These are phyloP conservation scores for Ennomos fuscantarius DNA, from an alignment of 2,888 invertebrate species.

Conservation along the genomic window DNA sequence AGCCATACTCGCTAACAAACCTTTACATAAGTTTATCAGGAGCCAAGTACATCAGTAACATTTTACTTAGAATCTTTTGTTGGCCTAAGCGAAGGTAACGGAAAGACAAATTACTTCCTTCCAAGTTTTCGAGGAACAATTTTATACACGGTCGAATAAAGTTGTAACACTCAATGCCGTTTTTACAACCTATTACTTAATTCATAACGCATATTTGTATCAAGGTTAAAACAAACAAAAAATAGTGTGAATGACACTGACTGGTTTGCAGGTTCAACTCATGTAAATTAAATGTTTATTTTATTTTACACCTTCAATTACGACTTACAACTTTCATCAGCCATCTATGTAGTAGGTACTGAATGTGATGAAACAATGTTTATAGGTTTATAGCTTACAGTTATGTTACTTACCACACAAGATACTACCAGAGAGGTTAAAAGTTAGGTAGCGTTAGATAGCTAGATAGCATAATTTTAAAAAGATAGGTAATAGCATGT, in stretches of 20 bases:
- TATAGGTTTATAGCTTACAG: no score
- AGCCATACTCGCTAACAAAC: background rate
- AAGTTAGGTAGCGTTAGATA: no score
- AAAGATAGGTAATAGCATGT: no score
- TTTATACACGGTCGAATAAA: slow-evolving; percentile 8
- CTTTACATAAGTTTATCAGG: background rate
- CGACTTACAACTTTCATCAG: no score
- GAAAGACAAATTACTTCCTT: slow-evolving; percentile 28
- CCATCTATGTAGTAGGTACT: no score
- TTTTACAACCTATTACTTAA: slow-evolving; percentile 12
- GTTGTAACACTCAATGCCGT: slow-evolving; percentile 9
- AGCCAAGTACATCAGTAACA: no score
- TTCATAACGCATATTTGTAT: slow-evolving; percentile 6
- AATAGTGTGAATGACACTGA: slow-evolving; percentile 7
- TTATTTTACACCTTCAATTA: no score
- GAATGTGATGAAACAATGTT: no score
- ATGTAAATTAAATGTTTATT: no score
- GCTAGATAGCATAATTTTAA: no score
- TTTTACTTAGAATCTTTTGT: background rate
- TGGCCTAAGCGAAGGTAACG: slow-evolving; percentile 14
- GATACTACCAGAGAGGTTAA: no score
- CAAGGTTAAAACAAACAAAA: slow-evolving; percentile 4
- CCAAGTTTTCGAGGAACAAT: slow-evolving; percentile 12
- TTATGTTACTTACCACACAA: no score
- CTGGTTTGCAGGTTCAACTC: background rate